Base-by-base conservation (phyloP, 2,113 vertebrate genomes). In the Indri indri region DNA sequence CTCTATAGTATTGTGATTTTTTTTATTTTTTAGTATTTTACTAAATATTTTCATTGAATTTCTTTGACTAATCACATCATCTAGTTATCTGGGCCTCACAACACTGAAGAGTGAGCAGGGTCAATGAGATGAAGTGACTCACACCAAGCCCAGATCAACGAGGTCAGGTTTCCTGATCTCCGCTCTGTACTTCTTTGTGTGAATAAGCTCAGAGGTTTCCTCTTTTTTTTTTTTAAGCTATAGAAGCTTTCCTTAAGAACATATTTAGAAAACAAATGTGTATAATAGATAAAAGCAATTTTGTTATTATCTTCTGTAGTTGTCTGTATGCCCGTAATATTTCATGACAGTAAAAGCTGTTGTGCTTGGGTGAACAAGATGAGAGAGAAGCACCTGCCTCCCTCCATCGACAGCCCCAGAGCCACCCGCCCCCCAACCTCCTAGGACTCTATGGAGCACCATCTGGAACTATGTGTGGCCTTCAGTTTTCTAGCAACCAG, bases 361-460 rank as follows among this genome's bases (percentile, higher is more conserved):
- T 81, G 47, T 77, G 40, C 13, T 81, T 77, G 30, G 66, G 47
- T 90, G 32, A 61, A 17, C 4, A 27, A 16, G 5, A n/a, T 65
- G 22, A 63, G 37, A 37, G 10, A 25, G n/a, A 40, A 42, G 13
- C 5, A 22, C 20, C 14, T 25, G 5, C 12, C 13, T 40, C 65
- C 50, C 25, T 23, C 12, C 12, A 9, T 10, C 2, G 40, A 54
- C 25, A 23, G 45, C 25, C 66, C 4, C 25, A 73, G 34, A 73
- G 10, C n/a, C 1, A 25, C 22, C 1, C 1, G 1, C 42, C 6
- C 9, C 25, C 10, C 0, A 4, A 22, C 18, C 23, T 57, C 76
- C 37, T 54, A 16, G 11, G 6, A 5, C 25, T 42, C 76, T 84
- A 12, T 2, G n/a, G 20, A 73, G 16, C 57, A 54, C 18, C 85